A percentile compares a stretch with the other conserved stretches of the same genome.
These are phyloP conservation scores for Pipistrellus nathusii DNA, from an alignment of 2,797 vertebrate species.

Conservation along the genomic window DNA sequence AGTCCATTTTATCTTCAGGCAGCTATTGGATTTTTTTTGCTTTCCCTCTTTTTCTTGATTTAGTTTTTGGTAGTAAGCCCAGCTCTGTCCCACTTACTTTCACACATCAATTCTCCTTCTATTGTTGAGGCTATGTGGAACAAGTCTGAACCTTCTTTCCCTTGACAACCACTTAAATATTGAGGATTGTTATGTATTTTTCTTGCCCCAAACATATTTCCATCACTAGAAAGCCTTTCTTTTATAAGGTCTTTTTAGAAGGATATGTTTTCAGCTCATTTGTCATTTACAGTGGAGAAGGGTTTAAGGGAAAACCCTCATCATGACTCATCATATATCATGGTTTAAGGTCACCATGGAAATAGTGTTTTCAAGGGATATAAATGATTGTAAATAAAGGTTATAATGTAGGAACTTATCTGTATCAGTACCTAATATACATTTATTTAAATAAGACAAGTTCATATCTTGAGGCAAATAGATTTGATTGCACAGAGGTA, in stretches of 20 bases:
- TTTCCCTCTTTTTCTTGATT: not conserved
- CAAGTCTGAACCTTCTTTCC: slow-evolving; percentile 42
- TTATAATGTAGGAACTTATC: slow-evolving; percentile 8
- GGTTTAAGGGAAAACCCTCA: not conserved
- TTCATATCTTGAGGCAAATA: not conserved
- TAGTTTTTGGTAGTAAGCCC: slow-evolving; percentile 9
- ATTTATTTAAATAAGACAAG: slow-evolving; percentile 44
- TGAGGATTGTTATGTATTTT: not conserved
- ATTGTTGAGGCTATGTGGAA: not conserved
- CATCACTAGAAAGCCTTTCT: not conserved
- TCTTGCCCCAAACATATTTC: not conserved
- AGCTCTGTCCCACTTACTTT: not conserved
- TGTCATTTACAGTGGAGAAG: not conserved
- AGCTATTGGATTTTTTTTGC: not conserved
- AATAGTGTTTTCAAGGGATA: not conserved
- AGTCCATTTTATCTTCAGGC: not conserved
- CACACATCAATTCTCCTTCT: not conserved
- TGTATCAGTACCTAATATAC: slow-evolving; percentile 1
- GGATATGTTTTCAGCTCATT: slow-evolving; percentile 20
- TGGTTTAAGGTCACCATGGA: not conserved
- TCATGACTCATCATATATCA: not conserved
- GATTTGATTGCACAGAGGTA: not conserved
- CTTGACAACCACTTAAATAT: slow-evolving; percentile 50
- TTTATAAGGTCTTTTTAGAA: slow-evolving; percentile 26
- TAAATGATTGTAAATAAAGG: slow-evolving; percentile 20